Percentiles rank a stretch among this genome's conserved stretches.
Conservation (phyloP, 2,888 invertebrate species). For the Ornithoptera priamus region DNA sequence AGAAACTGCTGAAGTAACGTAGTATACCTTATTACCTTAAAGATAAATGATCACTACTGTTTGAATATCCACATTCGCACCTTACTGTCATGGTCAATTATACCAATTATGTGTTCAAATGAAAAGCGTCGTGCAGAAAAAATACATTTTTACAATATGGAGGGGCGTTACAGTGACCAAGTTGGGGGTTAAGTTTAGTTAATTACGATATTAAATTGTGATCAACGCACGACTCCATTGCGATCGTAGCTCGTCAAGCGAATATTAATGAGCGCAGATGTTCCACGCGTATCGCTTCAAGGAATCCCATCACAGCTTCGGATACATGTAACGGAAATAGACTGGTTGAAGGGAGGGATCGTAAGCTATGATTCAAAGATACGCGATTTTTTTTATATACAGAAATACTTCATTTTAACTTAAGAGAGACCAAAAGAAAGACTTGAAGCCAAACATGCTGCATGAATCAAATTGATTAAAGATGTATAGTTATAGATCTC, state of each 20-base stretch:
- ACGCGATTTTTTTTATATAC: neutral
- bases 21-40: too few relatives aligned
- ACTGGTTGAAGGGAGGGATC: neutral
- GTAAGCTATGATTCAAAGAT: neutral
- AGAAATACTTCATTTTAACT: too few relatives aligned
- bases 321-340: constrained; percentile 16
- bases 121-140: neutral
- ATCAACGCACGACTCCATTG: constrained; percentile 3
- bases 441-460: too few relatives aligned
- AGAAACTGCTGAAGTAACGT: too few relatives aligned
- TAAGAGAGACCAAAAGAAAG: too few relatives aligned
- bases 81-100: too few relatives aligned
- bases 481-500: too few relatives aligned
- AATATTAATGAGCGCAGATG: constrained; percentile 27
- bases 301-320: constrained; percentile 7
- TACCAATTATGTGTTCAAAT: too few relatives aligned
- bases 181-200: neutral
- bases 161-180: too few relatives aligned
- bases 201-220: neutral
- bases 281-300: constrained; percentile 21
- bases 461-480: too few relatives aligned
- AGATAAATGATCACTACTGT: too few relatives aligned
- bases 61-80: too few relatives aligned
- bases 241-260: constrained; percentile 6
- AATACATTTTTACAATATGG: neutral